phyloP scores from a whole-genome alignment of 2,888 invertebrate species.

The Sussaba pulchella region DNA sequence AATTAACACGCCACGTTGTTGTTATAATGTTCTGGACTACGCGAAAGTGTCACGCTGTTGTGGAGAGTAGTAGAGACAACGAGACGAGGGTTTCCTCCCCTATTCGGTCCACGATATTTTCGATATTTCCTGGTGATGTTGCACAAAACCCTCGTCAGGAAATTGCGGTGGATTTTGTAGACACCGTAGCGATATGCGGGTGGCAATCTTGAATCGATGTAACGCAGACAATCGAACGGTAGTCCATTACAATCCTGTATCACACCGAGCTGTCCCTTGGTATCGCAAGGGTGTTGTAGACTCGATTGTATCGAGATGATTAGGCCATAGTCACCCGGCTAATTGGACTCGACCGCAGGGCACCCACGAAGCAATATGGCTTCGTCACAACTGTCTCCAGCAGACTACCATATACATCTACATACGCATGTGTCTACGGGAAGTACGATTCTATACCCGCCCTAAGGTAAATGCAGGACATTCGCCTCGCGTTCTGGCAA shows the following conservation, averaged over 20 bases:
- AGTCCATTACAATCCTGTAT: not conserved
- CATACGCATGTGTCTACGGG: too few relatives aligned
- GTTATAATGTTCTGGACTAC: too few relatives aligned
- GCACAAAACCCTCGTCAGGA: too few relatives aligned
- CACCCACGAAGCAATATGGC: slow-evolving; percentile 54
- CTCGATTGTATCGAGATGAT: slow-evolving; percentile 65
- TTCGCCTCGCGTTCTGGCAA: slow-evolving; percentile 58
- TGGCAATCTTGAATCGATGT: too few relatives aligned
- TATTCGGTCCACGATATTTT: too few relatives aligned
- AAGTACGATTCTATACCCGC: slow-evolving; percentile 24
- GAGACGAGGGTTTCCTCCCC: too few relatives aligned
- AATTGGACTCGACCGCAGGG: slow-evolving; percentile 66
- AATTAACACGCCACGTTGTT: slow-evolving; percentile 53
- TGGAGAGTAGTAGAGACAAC: too few relatives aligned
- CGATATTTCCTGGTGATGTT: too few relatives aligned
- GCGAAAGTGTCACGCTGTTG: too few relatives aligned
- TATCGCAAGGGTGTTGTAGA: slow-evolving; percentile 54
- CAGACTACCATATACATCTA: slow-evolving; percentile 40
- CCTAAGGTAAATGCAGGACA: slow-evolving; percentile 32
- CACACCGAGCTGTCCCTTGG: not conserved
- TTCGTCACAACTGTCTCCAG: slow-evolving; percentile 59
- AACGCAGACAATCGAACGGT: too few relatives aligned
- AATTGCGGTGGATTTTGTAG: too few relatives aligned
- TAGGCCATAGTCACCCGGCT: slow-evolving; percentile 61
- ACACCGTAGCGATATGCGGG: too few relatives aligned